Evolutionary conservation across 2,888 invertebrate species (phyloP).

Genomic region (Agrilus cyanescens): DNA sequence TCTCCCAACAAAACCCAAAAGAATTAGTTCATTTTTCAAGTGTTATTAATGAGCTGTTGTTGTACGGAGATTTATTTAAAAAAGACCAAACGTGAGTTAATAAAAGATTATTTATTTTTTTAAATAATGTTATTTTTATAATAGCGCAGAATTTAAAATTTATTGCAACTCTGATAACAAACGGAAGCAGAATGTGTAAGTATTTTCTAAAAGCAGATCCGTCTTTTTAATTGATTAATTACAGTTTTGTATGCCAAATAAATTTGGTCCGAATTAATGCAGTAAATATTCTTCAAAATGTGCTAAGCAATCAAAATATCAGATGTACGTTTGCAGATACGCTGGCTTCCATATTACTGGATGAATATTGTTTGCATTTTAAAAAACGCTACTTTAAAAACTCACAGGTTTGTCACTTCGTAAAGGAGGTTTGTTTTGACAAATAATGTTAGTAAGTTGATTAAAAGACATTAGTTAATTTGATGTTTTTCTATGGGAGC

Average conservation of each 20-base stretch:
- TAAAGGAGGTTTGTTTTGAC: no score
- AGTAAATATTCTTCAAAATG: constrained; percentile 6
- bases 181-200: constrained; percentile 1
- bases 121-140: constrained; percentile 9
- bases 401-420: constrained; percentile 32
- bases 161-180: constrained; percentile 16
- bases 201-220: background rate
- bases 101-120: constrained; percentile 2
- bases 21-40: constrained; percentile 23
- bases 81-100: constrained; percentile 42
- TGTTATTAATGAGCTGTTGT: constrained; percentile 37
- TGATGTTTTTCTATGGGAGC: no score
- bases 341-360: constrained; percentile 19
- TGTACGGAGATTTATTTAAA: constrained; percentile 39
- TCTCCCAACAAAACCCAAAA: constrained; percentile 2
- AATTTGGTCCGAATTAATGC: constrained; percentile 6
- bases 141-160: constrained; percentile 25
- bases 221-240: constrained; percentile 4
- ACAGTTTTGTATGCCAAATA: constrained; percentile 6
- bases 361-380: constrained; percentile 11
- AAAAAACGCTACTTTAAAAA: constrained; percentile 43
- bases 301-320: constrained; percentile 6
- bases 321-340: constrained; percentile 10
- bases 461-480: no score
- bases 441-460: no score